Evolutionary conservation across 2,113 vertebrate genomes (phyloP).

Genomic region (Sebastes schlegelii): DNA sequence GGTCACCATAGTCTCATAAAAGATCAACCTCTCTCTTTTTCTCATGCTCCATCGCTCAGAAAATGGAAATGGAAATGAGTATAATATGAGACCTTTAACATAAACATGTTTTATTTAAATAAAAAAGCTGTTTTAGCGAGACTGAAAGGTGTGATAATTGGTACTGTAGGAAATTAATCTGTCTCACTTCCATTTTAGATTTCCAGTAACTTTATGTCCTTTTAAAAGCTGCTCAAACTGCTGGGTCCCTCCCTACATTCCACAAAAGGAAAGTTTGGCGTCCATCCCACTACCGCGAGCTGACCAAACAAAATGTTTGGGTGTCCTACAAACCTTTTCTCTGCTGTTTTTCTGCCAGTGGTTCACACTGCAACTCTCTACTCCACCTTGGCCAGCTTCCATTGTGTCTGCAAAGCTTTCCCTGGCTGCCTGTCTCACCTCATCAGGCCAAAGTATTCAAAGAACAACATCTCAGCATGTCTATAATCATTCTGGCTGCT

Average conservation of each 20-base stretch:
- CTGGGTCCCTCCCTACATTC: constrained; percentile 41
- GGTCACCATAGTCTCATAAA: too few relatives aligned
- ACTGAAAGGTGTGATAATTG: background rate
- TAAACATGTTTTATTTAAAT: too few relatives aligned
- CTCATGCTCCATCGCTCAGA: too few relatives aligned
- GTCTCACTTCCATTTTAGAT: constrained; percentile 3
- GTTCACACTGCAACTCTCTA: constrained; percentile 50
- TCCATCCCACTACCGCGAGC: constrained; percentile 28
- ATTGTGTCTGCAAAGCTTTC: constrained; percentile 64
- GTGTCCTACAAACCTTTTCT: constrained; percentile 49
- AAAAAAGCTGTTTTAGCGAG: too few relatives aligned
- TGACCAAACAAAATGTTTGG: constrained; percentile 67
- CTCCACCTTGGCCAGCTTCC: constrained; percentile 60
- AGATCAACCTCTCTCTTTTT: too few relatives aligned
- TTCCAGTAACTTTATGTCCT: background rate
- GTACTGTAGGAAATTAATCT: background rate
- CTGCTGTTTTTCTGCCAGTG: constrained; percentile 51
- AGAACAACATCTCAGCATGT: constrained; percentile 61
- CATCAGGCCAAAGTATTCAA: constrained; percentile 52
- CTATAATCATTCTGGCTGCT: constrained; percentile 55
- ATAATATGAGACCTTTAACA: too few relatives aligned
- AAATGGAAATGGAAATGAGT: too few relatives aligned
- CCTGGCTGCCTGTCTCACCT: constrained; percentile 47
- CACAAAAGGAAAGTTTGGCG: constrained; percentile 44
- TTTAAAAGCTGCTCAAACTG: constrained; percentile 16